These are phyloP conservation scores for Penaeus vannamei DNA, from an alignment of 1,140 invertebrate species.

Conservation along the genomic window DNA sequence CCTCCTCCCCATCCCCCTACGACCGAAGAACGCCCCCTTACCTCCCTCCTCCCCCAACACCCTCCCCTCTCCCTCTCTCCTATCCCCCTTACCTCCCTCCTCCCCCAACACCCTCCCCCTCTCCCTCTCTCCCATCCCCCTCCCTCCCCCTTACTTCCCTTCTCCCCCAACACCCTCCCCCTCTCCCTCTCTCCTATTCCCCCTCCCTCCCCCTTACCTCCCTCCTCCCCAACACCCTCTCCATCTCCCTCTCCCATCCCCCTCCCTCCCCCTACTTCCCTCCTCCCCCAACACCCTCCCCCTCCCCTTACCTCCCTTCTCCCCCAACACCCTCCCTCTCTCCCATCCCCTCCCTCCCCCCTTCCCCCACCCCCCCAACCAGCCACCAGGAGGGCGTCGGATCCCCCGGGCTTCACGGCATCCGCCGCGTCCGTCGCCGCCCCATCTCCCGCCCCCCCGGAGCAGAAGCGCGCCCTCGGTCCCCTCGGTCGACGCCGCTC, in stretches of 20 bases:
- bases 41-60: neutral
- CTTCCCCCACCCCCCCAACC: no score
- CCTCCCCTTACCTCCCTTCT: constrained; percentile 29
- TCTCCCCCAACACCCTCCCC: neutral
- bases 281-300: neutral
- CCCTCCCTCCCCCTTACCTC: no score
- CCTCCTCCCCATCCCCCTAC: neutral
- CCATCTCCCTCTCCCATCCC: constrained; percentile 4
- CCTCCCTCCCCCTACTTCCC: constrained; percentile 3
- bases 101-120: constrained; percentile 14
- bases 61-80: constrained; percentile 13
- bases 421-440: no score
- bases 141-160: neutral
- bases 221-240: neutral
- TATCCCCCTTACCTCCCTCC: neutral
- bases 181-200: neutral
- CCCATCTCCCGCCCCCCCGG: no score
- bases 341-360: neutral
- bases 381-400: no score
- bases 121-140: neutral
- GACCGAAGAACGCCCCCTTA: no score
- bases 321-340: constrained; percentile 33
- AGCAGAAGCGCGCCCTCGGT: no score
- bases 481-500: no score
- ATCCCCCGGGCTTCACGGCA: no score